Evolutionary conservation across 2,113 vertebrate species (phyloP).

Genomic region (Dasyprocta punctata): DNA sequence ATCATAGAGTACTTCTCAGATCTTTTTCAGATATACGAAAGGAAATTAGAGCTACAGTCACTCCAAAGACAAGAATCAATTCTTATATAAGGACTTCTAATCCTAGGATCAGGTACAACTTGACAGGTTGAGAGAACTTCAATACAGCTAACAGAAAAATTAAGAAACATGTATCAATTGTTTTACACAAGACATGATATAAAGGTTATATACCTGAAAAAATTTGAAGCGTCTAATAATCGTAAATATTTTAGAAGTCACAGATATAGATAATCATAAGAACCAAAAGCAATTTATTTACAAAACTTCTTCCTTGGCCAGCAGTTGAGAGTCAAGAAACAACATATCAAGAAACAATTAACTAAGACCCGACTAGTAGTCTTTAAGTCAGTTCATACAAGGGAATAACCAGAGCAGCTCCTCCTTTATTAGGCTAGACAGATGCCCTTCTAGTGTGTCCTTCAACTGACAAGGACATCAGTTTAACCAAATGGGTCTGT

Average conservation of each 20-base stretch:
- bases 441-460: not conserved
- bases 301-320: slow-evolving; percentile 50
- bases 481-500: not conserved
- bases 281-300: slow-evolving; percentile 70
- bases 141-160: slow-evolving; percentile 31
- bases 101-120: not conserved
- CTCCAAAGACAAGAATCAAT: not conserved
- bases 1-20: not conserved
- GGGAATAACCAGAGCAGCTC: slow-evolving; percentile 24
- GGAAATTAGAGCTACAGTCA: slow-evolving; percentile 32
- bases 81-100: slow-evolving; percentile 19
- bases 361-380: slow-evolving; percentile 12
- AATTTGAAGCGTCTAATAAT: not conserved
- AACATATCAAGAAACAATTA: not conserved
- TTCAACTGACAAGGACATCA: slow-evolving; percentile 25
- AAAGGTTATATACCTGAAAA: not conserved
- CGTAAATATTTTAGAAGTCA: slow-evolving; percentile 38
- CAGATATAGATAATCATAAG: not conserved
- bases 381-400: slow-evolving; percentile 20
- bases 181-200: not conserved
- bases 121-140: slow-evolving; percentile 35
- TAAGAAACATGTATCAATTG: slow-evolving; percentile 10
- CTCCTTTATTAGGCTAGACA: slow-evolving; percentile 19
- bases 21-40: not conserved
- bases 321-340: slow-evolving; percentile 27